Conservation (phyloP, 2,888 invertebrate species). For the Nasonia oneida region DNA sequence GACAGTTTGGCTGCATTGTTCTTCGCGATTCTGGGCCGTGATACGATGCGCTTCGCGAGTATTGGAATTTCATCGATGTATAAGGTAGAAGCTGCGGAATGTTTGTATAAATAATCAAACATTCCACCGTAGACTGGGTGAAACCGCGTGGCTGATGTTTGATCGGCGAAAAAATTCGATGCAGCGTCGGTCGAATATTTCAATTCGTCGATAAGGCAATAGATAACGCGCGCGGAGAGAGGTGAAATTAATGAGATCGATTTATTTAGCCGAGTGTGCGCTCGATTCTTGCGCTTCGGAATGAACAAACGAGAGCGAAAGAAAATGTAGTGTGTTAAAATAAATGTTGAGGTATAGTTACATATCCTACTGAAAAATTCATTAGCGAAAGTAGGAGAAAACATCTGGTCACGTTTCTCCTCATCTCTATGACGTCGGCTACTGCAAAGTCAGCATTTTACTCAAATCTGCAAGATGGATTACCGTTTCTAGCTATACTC, state of each 20-base stretch:
- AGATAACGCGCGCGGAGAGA: not conserved
- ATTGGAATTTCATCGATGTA: not conserved
- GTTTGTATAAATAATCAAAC: not conserved
- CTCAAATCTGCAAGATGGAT: too few species aligned
- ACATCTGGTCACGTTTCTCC: too few species aligned
- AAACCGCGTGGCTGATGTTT: too few species aligned
- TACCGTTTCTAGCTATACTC: too few species aligned
- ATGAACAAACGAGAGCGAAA: too few species aligned
- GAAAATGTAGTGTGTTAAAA: too few species aligned
- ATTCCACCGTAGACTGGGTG: not conserved
- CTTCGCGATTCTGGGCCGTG: not conserved
- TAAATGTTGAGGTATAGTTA: too few species aligned
- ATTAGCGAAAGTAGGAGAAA: too few species aligned
- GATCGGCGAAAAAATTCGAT: not conserved
- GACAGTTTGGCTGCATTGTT: not conserved
- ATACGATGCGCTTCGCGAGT: too few species aligned
- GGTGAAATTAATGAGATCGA: constrained; percentile 17
- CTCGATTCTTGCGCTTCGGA: not conserved
- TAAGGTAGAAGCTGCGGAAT: not conserved
- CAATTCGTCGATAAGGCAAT: not conserved
- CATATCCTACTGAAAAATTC: too few species aligned
- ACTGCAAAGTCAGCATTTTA: too few species aligned
- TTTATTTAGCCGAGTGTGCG: not conserved
- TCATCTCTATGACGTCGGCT: too few species aligned
- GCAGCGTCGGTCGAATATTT: not conserved